These are phyloP conservation scores for Dipodomys merriami DNA, from an alignment of 2,113 vertebrate genomes.

Conservation along the genomic window DNA sequence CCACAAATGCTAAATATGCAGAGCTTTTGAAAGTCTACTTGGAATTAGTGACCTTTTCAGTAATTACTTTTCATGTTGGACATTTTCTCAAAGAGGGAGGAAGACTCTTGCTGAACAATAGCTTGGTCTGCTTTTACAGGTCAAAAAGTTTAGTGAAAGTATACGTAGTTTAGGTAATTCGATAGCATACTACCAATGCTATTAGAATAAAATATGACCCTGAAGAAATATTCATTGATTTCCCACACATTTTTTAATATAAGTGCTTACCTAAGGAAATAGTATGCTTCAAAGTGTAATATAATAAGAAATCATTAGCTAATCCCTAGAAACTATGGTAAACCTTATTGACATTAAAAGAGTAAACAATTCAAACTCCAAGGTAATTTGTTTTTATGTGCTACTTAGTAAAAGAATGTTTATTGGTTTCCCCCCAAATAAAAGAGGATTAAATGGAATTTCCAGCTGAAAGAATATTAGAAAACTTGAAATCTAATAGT, in stretches of 20 bases:
- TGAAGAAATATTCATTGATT: conserved; percentile 3
- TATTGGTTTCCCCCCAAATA: no score
- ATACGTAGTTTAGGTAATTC: not conserved
- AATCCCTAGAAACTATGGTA: not conserved
- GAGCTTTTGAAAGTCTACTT: not conserved
- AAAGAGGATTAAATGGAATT: no score
- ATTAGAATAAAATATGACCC: not conserved
- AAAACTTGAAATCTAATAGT: not conserved
- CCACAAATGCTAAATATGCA: not conserved
- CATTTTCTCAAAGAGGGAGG: not conserved
- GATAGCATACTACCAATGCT: not conserved
- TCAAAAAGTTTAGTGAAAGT: not conserved
- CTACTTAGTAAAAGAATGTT: no score
- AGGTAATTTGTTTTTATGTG: not conserved
- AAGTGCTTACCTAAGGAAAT: not conserved
- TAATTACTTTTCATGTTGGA: not conserved
- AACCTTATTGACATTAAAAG: not conserved
- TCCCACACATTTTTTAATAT: not conserved
- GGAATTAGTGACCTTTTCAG: not conserved
- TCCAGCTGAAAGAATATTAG: no score
- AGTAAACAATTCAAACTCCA: not conserved
- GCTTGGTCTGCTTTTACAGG: not conserved
- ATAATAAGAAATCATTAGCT: not conserved
- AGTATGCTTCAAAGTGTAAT: not conserved
- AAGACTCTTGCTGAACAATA: no score